phyloP scores from a whole-genome alignment of 2,113 vertebrate genomes.

The Microcebus lehilahytsara region DNA sequence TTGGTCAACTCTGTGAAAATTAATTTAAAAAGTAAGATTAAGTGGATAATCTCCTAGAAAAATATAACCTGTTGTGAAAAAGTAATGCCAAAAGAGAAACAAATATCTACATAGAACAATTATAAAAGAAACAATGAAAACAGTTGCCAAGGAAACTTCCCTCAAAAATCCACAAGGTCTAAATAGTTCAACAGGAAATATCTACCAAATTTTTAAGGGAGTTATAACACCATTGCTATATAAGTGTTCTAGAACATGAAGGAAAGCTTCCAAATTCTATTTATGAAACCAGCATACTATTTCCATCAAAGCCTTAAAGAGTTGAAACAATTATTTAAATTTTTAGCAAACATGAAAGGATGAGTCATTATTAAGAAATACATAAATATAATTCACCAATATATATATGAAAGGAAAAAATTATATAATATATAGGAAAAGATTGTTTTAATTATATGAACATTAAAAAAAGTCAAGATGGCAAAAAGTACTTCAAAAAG shows the following conservation, averaged over 20 bases:
- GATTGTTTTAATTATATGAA: neutral
- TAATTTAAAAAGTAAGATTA: neutral
- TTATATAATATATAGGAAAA: neutral
- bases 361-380: neutral
- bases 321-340: neutral
- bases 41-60: neutral
- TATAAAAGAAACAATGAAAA: neutral
- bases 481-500: neutral
- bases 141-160: neutral
- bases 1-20: neutral
- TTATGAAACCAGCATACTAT: neutral
- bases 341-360: neutral
- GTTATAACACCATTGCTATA: neutral
- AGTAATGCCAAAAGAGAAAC: neutral
- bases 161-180: neutral
- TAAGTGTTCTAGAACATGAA: neutral
- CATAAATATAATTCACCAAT: neutral
- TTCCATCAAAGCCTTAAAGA: neutral
- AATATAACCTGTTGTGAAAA: neutral
- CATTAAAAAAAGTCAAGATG: neutral
- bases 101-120: neutral
- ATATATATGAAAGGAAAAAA: neutral
- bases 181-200: neutral
- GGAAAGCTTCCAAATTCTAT: slow-evolving; percentile 2
- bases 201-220: neutral